phyloP scores from a whole-genome alignment of 2,888 invertebrate species.

The Ectobius pallidus region DNA sequence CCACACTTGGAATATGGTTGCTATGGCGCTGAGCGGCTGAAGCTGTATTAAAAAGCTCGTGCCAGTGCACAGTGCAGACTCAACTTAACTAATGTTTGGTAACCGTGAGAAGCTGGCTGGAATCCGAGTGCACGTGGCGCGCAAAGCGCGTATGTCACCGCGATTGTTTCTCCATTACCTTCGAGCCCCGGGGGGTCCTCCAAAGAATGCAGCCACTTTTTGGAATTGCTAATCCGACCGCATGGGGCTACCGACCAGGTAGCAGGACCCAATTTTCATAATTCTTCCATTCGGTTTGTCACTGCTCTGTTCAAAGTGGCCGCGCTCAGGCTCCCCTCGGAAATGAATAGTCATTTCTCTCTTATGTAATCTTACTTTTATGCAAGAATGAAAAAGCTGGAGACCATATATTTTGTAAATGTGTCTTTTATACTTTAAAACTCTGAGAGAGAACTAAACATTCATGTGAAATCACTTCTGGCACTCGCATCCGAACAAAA shows the following conservation, averaged over 20 bases:
- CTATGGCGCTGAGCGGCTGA: not conserved
- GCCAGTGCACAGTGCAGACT: no score
- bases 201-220: constrained; percentile 9
- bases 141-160: not conserved
- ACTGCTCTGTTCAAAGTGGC: no score
- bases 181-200: constrained; percentile 16
- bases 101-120: not conserved
- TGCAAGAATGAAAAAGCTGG: no score
- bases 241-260: constrained; percentile 42
- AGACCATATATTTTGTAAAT: no score
- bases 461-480: no score
- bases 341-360: not conserved
- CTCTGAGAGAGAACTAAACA: no score
- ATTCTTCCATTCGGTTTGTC: not conserved
- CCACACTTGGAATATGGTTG: not conserved
- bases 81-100: not conserved
- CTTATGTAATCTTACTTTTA: no score
- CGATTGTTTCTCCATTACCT: constrained; percentile 16
- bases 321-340: not conserved
- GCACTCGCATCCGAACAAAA: no score
- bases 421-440: no score
- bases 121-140: not conserved
- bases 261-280: constrained; percentile 20
- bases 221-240: constrained; percentile 44
- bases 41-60: not conserved